Percentiles rank a stretch among this genome's conserved stretches.
Conservation (phyloP, 1,140 invertebrate genomes). For the Diabrotica undecimpunctata region DNA sequence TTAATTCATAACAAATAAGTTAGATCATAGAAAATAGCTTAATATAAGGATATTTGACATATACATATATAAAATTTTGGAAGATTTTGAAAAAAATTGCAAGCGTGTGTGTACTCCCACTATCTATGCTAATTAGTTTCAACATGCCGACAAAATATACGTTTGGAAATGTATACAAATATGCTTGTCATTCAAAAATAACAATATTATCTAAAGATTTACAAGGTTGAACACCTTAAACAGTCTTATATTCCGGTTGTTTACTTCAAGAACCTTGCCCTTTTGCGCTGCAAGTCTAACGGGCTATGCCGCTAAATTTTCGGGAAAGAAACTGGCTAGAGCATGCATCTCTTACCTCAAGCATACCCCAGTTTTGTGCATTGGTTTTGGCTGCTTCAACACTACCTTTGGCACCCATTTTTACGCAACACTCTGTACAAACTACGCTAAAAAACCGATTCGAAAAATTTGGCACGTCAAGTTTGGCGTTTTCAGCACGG, state of each 20-base stretch:
- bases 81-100: no score
- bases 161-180: no score
- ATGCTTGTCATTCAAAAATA: no score
- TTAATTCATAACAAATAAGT: no score
- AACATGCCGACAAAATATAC: no score
- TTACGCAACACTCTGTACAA: slow-evolving; percentile 18
- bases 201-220: no score
- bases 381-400: slow-evolving; percentile 70
- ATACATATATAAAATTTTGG: no score
- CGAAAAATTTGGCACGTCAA: slow-evolving; percentile 25
- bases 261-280: slow-evolving; percentile 1
- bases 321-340: not conserved
- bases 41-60: no score
- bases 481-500: slow-evolving; percentile 10
- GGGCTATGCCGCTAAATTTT: not conserved
- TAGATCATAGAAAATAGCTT: no score
- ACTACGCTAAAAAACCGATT: slow-evolving; percentile 18
- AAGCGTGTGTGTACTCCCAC: no score
- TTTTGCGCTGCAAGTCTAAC: not conserved
- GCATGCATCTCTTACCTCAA: slow-evolving; percentile 56
- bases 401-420: slow-evolving; percentile 69
- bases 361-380: slow-evolving; percentile 69
- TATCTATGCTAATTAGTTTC: no score
- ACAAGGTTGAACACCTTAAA: no score
- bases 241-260: not conserved